Conservation (phyloP, 2,888 invertebrate genomes). For the Sminthurides aquaticus region DNA sequence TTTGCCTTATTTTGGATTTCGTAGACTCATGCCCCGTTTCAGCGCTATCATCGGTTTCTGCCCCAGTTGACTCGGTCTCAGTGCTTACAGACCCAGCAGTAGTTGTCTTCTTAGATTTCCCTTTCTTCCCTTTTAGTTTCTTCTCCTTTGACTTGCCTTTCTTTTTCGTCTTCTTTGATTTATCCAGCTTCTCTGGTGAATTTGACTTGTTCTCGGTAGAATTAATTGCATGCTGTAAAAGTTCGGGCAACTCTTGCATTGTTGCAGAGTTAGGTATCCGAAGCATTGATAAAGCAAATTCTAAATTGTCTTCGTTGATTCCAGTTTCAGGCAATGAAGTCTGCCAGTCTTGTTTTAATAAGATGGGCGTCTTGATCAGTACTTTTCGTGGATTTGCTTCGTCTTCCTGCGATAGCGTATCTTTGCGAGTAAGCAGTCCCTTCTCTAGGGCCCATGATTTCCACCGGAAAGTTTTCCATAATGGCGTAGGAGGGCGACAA, state of each 20-base stretch:
- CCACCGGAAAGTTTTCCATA: slow-evolving; percentile 39
- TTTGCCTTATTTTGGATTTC: neutral
- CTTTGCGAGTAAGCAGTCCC: slow-evolving; percentile 28
- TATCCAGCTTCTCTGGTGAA: neutral
- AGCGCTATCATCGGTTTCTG: too few species aligned
- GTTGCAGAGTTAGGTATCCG: neutral
- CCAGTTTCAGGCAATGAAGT: neutral
- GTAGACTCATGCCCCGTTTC: too few species aligned
- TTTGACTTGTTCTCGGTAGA: neutral
- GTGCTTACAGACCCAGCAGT: too few species aligned
- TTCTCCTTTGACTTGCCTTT: slow-evolving; percentile 6
- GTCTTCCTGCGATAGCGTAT: neutral
- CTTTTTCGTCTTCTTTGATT: neutral
- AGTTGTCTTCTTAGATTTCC: neutral
- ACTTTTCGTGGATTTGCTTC: slow-evolving; percentile 2
- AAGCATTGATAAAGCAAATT: neutral
- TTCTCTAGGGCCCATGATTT: slow-evolving; percentile 39
- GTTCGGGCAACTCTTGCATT: neutral
- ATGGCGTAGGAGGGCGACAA: slow-evolving; percentile 27
- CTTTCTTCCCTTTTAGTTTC: neutral
- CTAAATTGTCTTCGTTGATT: neutral
- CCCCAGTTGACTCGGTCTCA: too few species aligned
- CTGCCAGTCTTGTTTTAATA: slow-evolving; percentile 25
- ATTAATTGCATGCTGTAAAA: neutral
- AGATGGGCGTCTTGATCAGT: slow-evolving; percentile 24